These are phyloP conservation scores for Podarcis siculus DNA, from an alignment of 2,797 vertebrate species.

Conservation along the genomic window DNA sequence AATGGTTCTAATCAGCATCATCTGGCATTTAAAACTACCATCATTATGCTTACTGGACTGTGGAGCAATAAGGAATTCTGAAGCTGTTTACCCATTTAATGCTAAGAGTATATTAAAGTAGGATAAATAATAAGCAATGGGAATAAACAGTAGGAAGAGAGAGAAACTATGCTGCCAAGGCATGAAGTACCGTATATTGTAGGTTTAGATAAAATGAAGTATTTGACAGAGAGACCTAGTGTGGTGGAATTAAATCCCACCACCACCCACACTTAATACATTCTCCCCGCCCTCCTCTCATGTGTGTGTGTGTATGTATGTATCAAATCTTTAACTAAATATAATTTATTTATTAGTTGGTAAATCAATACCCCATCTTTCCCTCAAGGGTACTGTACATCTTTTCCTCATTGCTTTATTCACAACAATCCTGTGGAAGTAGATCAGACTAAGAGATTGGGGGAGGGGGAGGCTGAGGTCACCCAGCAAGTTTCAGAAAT, in stretches of 20 bases:
- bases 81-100: conserved; percentile 67
- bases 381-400: no score
- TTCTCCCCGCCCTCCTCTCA: neutral
- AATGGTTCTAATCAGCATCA: conserved; percentile 39
- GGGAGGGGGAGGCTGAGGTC: no score
- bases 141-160: conserved; percentile 54
- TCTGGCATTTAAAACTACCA: conserved; percentile 46
- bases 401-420: no score
- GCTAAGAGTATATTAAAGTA: conserved; percentile 66
- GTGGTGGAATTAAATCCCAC: neutral
- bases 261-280: neutral
- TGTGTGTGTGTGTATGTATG: neutral
- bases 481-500: neutral
- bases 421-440: no score
- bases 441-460: no score
- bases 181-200: neutral
- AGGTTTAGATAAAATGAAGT: neutral
- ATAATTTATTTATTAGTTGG: neutral
- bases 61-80: conserved; percentile 52
- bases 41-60: conserved; percentile 64
- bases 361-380: neutral
- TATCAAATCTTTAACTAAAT: no score
- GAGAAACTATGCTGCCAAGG: conserved; percentile 33
- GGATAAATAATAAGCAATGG: conserved; percentile 68
- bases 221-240: neutral